Conservation (phyloP, 2,797 vertebrate genomes). For the Naso thynnoides region DNA sequence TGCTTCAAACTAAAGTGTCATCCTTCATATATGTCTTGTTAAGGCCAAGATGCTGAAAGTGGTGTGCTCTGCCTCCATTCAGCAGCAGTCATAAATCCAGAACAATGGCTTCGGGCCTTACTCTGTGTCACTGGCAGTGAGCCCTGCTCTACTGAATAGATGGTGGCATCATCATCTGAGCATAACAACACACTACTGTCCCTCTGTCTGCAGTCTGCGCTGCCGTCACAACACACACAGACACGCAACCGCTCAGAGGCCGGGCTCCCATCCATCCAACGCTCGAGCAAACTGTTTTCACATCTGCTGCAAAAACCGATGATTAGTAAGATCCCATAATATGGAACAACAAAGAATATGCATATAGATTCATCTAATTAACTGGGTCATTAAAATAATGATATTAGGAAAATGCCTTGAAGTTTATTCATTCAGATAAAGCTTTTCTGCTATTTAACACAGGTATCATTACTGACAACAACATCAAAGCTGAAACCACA, state of each 20-base stretch:
- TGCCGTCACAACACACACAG: conserved; percentile 61
- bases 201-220: conserved; percentile 48
- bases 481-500: too few species aligned
- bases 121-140: conserved; percentile 41
- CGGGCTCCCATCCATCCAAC: background rate
- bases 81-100: conserved; percentile 9
- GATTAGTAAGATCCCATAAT: conserved; percentile 4
- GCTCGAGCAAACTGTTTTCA: background rate
- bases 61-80: background rate
- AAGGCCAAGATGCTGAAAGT: conserved; percentile 1
- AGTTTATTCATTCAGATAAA: too few species aligned
- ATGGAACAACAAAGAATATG: background rate
- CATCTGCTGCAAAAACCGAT: background rate
- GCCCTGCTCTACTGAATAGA: conserved; percentile 64
- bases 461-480: too few species aligned
- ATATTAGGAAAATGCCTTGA: too few species aligned
- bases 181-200: conserved; percentile 68
- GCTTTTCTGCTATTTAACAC: too few species aligned
- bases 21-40: background rate
- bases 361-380: background rate
- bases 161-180: conserved; percentile 62
- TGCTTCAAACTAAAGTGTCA: too few species aligned
- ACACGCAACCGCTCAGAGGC: background rate
- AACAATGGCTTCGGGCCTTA: conserved; percentile 42
- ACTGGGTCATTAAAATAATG: too few species aligned